These are phyloP conservation scores for Burhinus bistriatus DNA, from an alignment of 2,113 vertebrate species.

Conservation along the genomic window DNA sequence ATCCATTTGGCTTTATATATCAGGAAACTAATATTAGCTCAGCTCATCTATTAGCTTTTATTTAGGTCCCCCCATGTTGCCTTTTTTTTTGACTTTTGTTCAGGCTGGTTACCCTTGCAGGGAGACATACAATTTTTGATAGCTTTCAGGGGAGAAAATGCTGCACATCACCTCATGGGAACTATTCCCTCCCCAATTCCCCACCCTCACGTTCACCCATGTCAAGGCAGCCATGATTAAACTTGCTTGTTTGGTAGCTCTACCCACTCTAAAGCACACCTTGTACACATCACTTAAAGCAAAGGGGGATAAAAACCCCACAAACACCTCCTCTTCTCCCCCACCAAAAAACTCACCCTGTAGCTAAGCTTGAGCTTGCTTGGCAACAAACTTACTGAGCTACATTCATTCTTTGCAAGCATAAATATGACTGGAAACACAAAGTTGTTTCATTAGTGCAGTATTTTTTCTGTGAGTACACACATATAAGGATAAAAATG, in stretches of 20 bases:
- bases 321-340: neutral
- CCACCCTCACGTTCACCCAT: neutral
- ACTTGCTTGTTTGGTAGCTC: neutral
- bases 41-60: slow-evolving; percentile 67
- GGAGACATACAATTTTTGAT: neutral
- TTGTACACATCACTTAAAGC: neutral
- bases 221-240: neutral
- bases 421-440: slow-evolving; percentile 1
- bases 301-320: neutral
- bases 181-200: neutral
- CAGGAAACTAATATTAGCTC: slow-evolving; percentile 78
- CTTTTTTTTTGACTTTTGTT: neutral
- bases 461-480: neutral
- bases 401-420: neutral
- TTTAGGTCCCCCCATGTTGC: slow-evolving; percentile 51
- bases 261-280: neutral
- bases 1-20: slow-evolving; percentile 80
- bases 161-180: neutral
- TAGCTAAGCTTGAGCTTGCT: neutral
- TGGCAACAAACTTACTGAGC: slow-evolving; percentile 22
- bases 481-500: slow-evolving; percentile 25
- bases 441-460: slow-evolving; percentile 14
- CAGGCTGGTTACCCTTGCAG: neutral
- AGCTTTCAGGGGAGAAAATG: neutral
- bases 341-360: neutral